Base-by-base conservation (phyloP, 2,888 invertebrate species). In the Epinotia nisella region DNA sequence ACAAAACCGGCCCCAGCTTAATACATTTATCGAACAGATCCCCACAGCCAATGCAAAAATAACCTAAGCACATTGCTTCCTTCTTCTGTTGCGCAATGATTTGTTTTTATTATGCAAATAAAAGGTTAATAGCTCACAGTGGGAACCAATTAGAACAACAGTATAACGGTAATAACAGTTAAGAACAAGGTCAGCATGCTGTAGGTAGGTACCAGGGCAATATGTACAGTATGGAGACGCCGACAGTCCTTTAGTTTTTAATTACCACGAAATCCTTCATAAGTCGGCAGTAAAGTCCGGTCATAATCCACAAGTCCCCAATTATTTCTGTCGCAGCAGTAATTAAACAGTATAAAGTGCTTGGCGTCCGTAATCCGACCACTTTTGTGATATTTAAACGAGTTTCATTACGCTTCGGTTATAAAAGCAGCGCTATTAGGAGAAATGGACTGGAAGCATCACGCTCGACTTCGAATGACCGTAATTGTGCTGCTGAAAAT, bases 361-460 rank as follows among this genome's bases (percentile, higher is more conserved):
- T 87, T 83, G 87, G 82, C 83, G 79, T 86, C 86, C 85, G 89
- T 91, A 91, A 92, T 91, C 91, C 88, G 83, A 88, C 91, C 91
- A 92, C 91, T 92, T 91, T 90, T 90, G 92, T 90, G 88, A 91
- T 92, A 90, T 92, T 92, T 90, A 92, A 93, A 91, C 88, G 91
- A 89, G 90, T 91, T 92, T 91, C 89, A 92, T 92, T 91, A 91
- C 90, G 91, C 84, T 91, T 91, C 85, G 89, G 89, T 88, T 91
- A 88, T 91, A 91, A 92, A 92, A 92, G 89, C 87, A 81, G 85
- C 77, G 88, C 87, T 90, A 89, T 91, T 90, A 90, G 88, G 87
- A 89, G 87, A 89, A 92, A 92, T 92, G 89, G 88, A 88, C 90
- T 91, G 90, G 90, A 92, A 92, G 91, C 88, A 89, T 90, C 87